Conservation (phyloP, 1,140 invertebrate genomes). For the Microplitis mediator region DNA sequence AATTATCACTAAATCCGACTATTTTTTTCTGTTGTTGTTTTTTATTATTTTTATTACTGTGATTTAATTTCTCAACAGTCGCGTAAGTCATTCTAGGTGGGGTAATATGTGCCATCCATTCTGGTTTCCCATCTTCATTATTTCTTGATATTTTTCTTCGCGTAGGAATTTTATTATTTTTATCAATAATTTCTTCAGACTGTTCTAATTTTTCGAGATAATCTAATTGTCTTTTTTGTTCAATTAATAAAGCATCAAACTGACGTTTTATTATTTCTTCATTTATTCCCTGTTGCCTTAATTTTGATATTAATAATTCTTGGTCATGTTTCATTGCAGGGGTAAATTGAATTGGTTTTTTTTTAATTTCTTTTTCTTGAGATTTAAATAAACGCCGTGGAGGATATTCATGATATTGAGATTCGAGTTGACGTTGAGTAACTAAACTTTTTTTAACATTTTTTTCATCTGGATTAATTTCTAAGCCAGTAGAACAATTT, state of each 20-base stretch:
- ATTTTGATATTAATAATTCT: slow-evolving; percentile 42
- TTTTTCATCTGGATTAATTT: not conserved
- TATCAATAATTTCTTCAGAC: not conserved
- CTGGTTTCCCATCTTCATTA: slow-evolving; percentile 43
- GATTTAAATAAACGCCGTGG: not conserved
- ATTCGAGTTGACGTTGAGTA: not conserved
- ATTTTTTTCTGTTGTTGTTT: slow-evolving; percentile 11
- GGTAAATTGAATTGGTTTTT: slow-evolving; percentile 38
- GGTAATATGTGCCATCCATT: slow-evolving; percentile 51
- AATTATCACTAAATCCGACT: not conserved
- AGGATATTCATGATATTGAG: slow-evolving; percentile 3
- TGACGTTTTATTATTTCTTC: slow-evolving; percentile 48
- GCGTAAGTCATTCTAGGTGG: slow-evolving; percentile 43
- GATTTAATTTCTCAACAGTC: slow-evolving; percentile 33
- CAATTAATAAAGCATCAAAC: slow-evolving; percentile 47
- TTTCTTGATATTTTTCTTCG: slow-evolving; percentile 26
- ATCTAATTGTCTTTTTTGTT: slow-evolving; percentile 46
- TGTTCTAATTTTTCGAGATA: slow-evolving; percentile 35
- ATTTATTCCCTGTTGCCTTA: slow-evolving; percentile 49
- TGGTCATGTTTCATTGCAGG: slow-evolving; percentile 51
- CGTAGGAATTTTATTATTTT: not conserved
- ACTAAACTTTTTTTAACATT: not conserved
- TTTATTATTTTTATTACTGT: not conserved
- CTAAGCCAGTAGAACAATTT: not conserved
- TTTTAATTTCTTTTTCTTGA: not conserved